phyloP scores from a whole-genome alignment of 2,797 vertebrate genomes.

The Microtus californicus region DNA sequence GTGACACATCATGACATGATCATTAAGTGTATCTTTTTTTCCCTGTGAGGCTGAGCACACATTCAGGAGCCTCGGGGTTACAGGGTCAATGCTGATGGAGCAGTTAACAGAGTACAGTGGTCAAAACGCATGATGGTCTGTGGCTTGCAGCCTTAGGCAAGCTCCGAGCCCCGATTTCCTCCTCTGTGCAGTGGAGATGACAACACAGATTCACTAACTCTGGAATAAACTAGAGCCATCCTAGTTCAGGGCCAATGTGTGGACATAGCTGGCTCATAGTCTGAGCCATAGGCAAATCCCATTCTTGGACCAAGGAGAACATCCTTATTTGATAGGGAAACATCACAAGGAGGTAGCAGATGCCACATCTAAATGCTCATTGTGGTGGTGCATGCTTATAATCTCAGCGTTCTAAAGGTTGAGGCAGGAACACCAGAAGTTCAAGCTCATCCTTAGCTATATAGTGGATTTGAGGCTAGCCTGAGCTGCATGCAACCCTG shows the following conservation, averaged over 20 bases:
- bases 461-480: background rate
- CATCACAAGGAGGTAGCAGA: background rate
- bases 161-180: background rate
- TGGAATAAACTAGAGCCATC: background rate
- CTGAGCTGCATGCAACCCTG: background rate
- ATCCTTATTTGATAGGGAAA: background rate
- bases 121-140: background rate
- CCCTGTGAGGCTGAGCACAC: background rate
- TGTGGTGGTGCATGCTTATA: background rate
- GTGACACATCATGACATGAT: background rate
- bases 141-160: background rate
- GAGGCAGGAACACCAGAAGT: background rate
- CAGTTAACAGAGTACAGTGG: background rate
- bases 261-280: background rate
- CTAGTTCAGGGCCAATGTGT: background rate
- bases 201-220: background rate
- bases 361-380: too few species aligned
- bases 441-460: background rate
- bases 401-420: background rate
- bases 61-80: background rate
- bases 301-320: background rate
- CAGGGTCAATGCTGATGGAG: background rate
- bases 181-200: background rate
- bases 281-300: background rate
- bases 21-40: slow-evolving; percentile 11